Evolutionary conservation across 2,113 vertebrate species (phyloP).

Genomic region (Prietella phreatophila): DNA sequence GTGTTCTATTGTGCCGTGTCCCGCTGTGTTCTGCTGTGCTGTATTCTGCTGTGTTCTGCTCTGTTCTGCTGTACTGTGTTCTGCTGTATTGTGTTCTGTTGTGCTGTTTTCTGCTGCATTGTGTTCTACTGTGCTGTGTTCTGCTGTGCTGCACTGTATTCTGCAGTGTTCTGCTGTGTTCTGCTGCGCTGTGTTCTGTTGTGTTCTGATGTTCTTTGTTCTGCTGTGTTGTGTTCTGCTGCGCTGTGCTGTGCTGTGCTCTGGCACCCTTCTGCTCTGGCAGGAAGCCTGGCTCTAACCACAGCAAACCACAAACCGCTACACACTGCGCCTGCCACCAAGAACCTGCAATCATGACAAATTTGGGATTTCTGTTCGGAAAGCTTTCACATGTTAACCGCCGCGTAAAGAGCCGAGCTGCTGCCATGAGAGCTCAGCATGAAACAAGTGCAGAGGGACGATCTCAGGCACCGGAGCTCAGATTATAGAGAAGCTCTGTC

Average conservation of each 20-base stretch:
- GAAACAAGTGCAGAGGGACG: background rate
- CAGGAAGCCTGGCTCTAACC: constrained; percentile 28
- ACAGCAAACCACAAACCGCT: constrained; percentile 52
- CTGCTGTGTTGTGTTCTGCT: background rate
- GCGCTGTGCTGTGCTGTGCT: background rate
- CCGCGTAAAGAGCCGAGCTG: constrained; percentile 10
- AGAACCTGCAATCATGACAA: constrained; percentile 45
- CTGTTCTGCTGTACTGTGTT: background rate
- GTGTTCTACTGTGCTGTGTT: background rate
- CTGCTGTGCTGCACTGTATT: background rate
- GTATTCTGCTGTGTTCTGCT: background rate
- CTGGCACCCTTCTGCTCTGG: constrained; percentile 26
- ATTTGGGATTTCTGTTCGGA: constrained; percentile 39
- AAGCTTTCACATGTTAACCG: constrained; percentile 27
- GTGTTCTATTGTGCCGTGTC: fast-evolving
- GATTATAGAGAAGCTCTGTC: constrained; percentile 26
- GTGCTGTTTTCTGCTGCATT: background rate
- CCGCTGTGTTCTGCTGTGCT: background rate
- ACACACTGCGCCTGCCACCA: constrained; percentile 31
- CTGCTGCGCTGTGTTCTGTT: background rate
- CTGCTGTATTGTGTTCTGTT: background rate
- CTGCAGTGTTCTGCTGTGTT: background rate
- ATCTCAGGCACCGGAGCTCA: constrained; percentile 10
- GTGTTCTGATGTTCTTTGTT: background rate
- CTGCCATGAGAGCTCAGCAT: constrained; percentile 14